Evolutionary conservation across 2,113 vertebrate genomes (phyloP).

Genomic region (Pygoscelis antarcticus): DNA sequence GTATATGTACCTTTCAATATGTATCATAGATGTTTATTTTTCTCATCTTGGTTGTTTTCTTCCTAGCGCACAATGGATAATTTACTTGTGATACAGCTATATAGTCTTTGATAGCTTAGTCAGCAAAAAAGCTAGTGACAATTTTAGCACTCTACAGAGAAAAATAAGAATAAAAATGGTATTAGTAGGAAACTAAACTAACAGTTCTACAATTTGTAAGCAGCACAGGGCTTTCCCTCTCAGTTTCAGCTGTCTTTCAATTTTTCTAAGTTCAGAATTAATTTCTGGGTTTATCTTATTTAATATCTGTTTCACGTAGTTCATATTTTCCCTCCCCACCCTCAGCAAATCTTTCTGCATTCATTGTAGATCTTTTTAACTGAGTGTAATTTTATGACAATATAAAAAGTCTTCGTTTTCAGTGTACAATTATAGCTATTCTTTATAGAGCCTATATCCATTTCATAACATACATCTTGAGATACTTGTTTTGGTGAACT

Average conservation of each 20-base stretch:
- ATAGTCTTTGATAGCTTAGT: not conserved
- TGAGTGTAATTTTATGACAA: conserved; percentile 20
- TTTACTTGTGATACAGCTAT: not conserved
- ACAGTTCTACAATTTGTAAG: not conserved
- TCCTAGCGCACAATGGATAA: not conserved
- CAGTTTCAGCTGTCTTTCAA: not conserved
- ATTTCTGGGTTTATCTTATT: not conserved
- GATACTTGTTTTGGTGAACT: conserved; percentile 25
- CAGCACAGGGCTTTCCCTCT: not conserved
- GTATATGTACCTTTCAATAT: not conserved
- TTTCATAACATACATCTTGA: conserved; percentile 47
- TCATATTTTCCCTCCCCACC: not conserved
- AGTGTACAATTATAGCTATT: not conserved
- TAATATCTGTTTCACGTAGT: not conserved
- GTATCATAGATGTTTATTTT: not conserved
- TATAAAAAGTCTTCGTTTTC: not conserved
- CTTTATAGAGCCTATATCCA: not conserved
- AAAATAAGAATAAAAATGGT: not conserved
- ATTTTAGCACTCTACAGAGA: not conserved
- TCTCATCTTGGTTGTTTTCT: not conserved
- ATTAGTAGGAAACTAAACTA: not conserved
- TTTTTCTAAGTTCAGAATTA: conserved; percentile 19
- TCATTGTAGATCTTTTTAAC: conserved; percentile 4
- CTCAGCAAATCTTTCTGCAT: not conserved
- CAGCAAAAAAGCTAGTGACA: not conserved